Percentiles rank a stretch among this genome's conserved stretches.
phyloP scores from a whole-genome alignment of 2,888 invertebrate genomes.

The Galeruca laticollis region DNA sequence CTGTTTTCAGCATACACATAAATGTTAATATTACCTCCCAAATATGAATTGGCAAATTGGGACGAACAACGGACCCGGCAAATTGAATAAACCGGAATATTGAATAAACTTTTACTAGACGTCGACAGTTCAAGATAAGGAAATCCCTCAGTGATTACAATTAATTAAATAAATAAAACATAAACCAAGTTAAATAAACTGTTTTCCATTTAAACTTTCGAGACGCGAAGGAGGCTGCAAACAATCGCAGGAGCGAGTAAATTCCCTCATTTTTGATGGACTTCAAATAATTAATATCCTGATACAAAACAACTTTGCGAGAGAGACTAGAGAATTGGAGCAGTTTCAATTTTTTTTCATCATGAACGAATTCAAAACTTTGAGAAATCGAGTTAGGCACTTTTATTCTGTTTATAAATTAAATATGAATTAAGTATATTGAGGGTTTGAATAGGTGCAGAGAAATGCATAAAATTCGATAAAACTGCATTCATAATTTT shows the following conservation, averaged over 20 bases:
- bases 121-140: constrained; percentile 30
- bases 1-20: no score
- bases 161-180: constrained; percentile 43
- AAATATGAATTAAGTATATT: no score
- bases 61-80: not conserved
- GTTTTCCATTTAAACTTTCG: constrained; percentile 39
- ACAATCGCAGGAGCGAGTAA: constrained; percentile 24
- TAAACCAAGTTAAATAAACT: constrained; percentile 40
- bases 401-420: no score
- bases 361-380: not conserved
- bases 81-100: constrained; percentile 1
- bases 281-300: constrained; percentile 35
- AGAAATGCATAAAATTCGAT: no score
- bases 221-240: constrained; percentile 25
- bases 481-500: no score
- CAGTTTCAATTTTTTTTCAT: constrained; percentile 13
- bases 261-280: constrained; percentile 25
- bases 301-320: constrained; percentile 24
- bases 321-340: not conserved
- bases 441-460: no score
- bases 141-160: constrained; percentile 34
- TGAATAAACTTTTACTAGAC: constrained; percentile 19
- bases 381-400: not conserved
- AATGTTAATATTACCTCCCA: no score
- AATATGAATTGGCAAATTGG: no score